phyloP scores from a whole-genome alignment of 2,113 vertebrate genomes.

The Otolemur garnettii region DNA sequence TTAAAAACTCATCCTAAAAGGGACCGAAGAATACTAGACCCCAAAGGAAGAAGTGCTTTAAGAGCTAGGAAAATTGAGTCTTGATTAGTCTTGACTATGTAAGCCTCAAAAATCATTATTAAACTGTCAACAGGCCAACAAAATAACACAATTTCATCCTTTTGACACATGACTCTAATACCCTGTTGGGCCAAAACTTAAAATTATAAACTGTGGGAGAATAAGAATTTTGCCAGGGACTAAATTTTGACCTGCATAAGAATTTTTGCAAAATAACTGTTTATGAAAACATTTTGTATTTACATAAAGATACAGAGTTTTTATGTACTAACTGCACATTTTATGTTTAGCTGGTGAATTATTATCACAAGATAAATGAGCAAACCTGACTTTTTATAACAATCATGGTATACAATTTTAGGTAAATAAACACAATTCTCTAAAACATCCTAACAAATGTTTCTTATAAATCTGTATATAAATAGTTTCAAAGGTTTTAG shows the following conservation, averaged over 20 bases:
- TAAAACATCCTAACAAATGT: neutral
- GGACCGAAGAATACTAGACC: neutral
- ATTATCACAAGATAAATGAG: slow-evolving; percentile 20
- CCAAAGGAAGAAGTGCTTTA: neutral
- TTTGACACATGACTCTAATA: neutral
- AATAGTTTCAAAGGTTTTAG: neutral
- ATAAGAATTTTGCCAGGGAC: neutral
- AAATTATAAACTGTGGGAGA: neutral
- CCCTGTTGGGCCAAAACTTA: neutral
- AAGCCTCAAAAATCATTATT: neutral
- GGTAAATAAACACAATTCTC: neutral
- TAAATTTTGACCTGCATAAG: slow-evolving; percentile 17
- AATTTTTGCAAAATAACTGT: neutral
- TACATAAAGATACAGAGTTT: neutral
- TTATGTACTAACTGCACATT: neutral
- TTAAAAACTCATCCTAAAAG: neutral
- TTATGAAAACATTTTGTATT: neutral
- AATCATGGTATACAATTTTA: neutral
- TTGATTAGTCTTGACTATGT: neutral
- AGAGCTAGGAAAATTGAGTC: neutral
- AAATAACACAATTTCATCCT: neutral
- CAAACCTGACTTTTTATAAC: slow-evolving; percentile 42
- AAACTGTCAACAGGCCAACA: neutral
- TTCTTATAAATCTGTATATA: neutral
- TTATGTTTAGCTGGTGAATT: neutral